Conservation (phyloP, 2,888 invertebrate species). For the Ormyrus rosae region DNA sequence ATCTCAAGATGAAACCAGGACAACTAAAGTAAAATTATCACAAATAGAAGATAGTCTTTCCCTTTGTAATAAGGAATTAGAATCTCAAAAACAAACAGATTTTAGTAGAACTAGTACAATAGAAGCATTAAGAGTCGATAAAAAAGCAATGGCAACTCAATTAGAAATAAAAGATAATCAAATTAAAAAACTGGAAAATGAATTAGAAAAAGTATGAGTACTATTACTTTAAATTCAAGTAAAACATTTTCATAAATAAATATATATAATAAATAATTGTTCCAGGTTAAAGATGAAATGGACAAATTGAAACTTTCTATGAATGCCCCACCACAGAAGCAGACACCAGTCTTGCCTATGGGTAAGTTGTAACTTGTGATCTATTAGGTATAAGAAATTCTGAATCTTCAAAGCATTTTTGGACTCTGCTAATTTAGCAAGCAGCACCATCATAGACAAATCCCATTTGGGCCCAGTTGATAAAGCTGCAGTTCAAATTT, state of each 20-base stretch:
- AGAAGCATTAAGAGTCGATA: conserved; percentile 68
- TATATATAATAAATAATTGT: conserved; percentile 14
- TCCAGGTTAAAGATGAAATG: conserved; percentile 66
- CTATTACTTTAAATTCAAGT: too few relatives aligned
- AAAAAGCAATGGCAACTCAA: conserved; percentile 62
- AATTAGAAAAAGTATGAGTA: not conserved
- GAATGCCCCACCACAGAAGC: conserved; percentile 56
- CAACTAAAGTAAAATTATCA: conserved; percentile 67
- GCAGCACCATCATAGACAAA: conserved; percentile 60
- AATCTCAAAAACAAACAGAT: conserved; percentile 68
- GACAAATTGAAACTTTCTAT: conserved; percentile 63
- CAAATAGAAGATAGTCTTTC: conserved; percentile 67
- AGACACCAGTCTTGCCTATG: conserved; percentile 43
- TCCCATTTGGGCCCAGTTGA: conserved; percentile 67
- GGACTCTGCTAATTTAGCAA: conserved; percentile 63
- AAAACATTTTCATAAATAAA: too few relatives aligned
- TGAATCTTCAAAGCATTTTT: conserved; percentile 58
- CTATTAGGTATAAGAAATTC: conserved; percentile 43
- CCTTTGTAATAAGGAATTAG: conserved; percentile 69
- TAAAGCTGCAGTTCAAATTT: conserved; percentile 67
- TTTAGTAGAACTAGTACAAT: conserved; percentile 66
- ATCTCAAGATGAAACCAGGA: conserved; percentile 65
- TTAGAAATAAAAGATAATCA: conserved; percentile 32
- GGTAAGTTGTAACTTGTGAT: conserved; percentile 53
- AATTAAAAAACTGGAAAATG: conserved; percentile 49